Evolutionary conservation across 2,113 vertebrate species (phyloP).

Genomic region (Illadopsis cleaveri): DNA sequence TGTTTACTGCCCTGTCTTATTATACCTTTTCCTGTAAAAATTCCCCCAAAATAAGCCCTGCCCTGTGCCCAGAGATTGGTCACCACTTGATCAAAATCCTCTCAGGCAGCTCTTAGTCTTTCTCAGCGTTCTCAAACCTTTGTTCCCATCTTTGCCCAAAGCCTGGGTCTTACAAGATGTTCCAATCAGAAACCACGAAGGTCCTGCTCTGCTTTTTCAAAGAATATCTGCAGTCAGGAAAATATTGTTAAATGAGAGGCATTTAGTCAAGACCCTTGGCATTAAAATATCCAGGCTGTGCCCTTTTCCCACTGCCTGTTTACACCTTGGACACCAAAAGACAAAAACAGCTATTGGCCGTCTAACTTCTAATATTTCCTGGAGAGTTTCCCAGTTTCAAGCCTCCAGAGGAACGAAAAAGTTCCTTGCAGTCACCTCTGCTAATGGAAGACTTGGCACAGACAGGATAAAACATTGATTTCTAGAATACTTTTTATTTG

Average conservation of each 20-base stretch:
- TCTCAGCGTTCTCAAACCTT: background rate
- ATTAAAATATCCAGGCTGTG: background rate
- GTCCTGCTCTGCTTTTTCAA: background rate
- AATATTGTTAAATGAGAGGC: background rate
- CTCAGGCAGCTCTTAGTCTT: background rate
- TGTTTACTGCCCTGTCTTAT: background rate
- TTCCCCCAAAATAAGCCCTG: background rate
- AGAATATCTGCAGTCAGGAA: background rate
- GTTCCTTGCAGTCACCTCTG: background rate
- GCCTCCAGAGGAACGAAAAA: background rate
- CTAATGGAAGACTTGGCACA: slow-evolving; percentile 53
- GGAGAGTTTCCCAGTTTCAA: slow-evolving; percentile 10
- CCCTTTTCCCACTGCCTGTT: background rate
- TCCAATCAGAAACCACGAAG: background rate
- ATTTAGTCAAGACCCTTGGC: background rate
- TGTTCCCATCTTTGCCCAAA: background rate
- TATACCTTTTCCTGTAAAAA: background rate
- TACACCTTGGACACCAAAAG: background rate
- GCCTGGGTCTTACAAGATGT: background rate
- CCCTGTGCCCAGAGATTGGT: background rate
- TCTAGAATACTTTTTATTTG: background rate
- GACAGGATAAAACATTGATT: background rate
- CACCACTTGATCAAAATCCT: background rate
- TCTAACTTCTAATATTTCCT: slow-evolving; percentile 25
- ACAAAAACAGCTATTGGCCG: background rate